phyloP scores from a whole-genome alignment of 2,888 invertebrate species.

The Xylota sylvarum region DNA sequence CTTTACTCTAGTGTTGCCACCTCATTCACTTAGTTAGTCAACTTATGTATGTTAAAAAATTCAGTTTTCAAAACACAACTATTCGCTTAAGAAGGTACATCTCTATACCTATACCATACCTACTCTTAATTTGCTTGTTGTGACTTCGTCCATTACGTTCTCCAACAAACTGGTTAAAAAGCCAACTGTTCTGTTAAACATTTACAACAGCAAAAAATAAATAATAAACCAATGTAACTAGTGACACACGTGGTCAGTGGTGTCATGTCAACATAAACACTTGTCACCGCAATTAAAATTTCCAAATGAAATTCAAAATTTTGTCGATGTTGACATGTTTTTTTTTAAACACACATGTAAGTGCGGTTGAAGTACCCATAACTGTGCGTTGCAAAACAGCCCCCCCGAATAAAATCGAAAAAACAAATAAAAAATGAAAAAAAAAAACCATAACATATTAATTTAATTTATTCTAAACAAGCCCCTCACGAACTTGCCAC shows the following conservation, averaged over 20 bases:
- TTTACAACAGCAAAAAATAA: no score
- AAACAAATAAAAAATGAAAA: no score
- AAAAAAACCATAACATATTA: slow-evolving; percentile 17
- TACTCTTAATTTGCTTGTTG: no score
- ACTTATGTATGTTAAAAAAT: no score
- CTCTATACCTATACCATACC: no score
- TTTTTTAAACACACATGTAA: background rate
- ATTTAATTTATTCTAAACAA: slow-evolving; percentile 68
- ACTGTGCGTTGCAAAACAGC: slow-evolving; percentile 51
- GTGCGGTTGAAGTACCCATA: slow-evolving; percentile 25
- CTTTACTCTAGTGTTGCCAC: no score
- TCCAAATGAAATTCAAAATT: slow-evolving; percentile 37
- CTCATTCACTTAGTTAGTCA: no score
- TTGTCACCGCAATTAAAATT: slow-evolving; percentile 7
- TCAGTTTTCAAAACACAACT: no score
- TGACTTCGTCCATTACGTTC: no score
- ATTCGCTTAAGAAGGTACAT: no score
- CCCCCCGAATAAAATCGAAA: slow-evolving; percentile 1
- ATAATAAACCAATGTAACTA: background rate
- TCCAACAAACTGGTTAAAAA: no score
- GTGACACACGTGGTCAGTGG: background rate
- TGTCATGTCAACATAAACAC: slow-evolving; percentile 34
- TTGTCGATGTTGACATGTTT: slow-evolving; percentile 36
- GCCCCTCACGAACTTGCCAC: slow-evolving; percentile 72
- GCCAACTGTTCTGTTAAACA: no score